These are phyloP conservation scores for Umimayanthus chanpuru DNA, from an alignment of 92 coral and sea anemone genomes.

Conservation along the genomic window DNA sequence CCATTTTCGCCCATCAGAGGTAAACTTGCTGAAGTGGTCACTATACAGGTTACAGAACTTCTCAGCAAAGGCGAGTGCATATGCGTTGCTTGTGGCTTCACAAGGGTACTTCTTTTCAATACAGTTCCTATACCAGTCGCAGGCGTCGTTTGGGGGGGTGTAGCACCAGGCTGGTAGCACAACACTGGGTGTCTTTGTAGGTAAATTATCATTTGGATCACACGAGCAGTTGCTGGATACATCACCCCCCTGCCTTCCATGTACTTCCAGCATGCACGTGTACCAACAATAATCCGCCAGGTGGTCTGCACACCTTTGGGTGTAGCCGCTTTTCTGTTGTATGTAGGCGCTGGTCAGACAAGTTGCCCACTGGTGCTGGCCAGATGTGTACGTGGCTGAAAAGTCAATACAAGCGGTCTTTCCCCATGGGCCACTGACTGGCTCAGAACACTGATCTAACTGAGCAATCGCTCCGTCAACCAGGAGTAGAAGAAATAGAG, in stretches of 20 bases:
- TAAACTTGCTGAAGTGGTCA: slow-evolving; percentile 31
- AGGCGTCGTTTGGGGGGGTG: slow-evolving; percentile 60
- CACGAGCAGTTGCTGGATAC: slow-evolving; percentile 38
- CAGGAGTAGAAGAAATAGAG: neutral
- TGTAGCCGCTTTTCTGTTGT: slow-evolving; percentile 52
- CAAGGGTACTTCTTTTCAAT: slow-evolving; percentile 67
- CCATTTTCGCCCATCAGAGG: slow-evolving; percentile 54
- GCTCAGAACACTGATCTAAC: slow-evolving; percentile 49
- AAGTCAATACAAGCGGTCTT: slow-evolving; percentile 46
- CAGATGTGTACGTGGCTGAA: neutral
- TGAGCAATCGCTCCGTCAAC: too few species aligned
- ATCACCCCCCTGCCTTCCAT: slow-evolving; percentile 46
- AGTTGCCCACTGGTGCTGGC: slow-evolving; percentile 73
- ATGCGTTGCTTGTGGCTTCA: slow-evolving; percentile 43
- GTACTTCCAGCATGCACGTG: slow-evolving; percentile 82
- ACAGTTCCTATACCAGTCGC: slow-evolving; percentile 75
- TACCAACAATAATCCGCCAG: slow-evolving; percentile 60
- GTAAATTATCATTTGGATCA: neutral
- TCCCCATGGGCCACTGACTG: slow-evolving; percentile 47
- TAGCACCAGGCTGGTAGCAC: slow-evolving; percentile 45
- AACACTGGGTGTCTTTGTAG: neutral
- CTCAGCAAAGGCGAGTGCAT: slow-evolving; percentile 68
- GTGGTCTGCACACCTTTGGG: slow-evolving; percentile 45
- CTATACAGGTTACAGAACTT: slow-evolving; percentile 58
- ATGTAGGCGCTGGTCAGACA: slow-evolving; percentile 67